Evolutionary conservation across 2,797 vertebrate genomes (phyloP), one percentile per base, ranked within the genome.

Genomic region (Bryconaethiops microstoma): DNA sequence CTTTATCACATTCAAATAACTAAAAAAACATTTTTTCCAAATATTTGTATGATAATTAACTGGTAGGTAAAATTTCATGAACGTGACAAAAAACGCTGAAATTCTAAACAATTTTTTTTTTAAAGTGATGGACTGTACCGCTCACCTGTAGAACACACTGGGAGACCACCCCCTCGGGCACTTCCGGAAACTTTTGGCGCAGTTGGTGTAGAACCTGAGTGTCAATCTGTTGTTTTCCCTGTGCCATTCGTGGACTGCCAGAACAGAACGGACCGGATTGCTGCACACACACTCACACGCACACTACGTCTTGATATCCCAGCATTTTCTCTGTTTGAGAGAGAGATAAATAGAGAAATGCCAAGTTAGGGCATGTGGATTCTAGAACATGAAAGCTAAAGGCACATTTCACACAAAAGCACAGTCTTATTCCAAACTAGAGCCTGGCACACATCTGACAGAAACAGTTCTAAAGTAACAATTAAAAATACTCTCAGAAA

Each of bases 171-270:
- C 95, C 95, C 94, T 97, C 97, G 85, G 98, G 98, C 87, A 99
- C 97, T 94, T 99, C 97, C 88, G 98, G 98, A 92, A 99, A 99
- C 95, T 97, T 99, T 92, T 99, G 97, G 88, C 96, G 95, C 96
- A 99, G 97, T 95, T 98, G 96, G 94, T 97, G 96, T 94, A 99
- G 97, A 99, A 99, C 96, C 96, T 97, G 96, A 96, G 95, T 96
- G 94, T 99, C 96, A 97, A 99, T 98, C 94, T 96, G 96, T 90
- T 98, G 96, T 95, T 95, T 99, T 99, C 96, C 97, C 95, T 99
- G 97, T 96, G 97, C 98, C 98, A 99, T 99, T 99, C 98, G 98
- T 98, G 93, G 97, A 92, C 92, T 95, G 94, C 96, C 97, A 93
- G 92, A 92, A 96, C 92, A 93, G 94, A 94, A 95, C 91, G 93